Conservation (phyloP, 2,888 invertebrate genomes). For the Harpagoxenus sublaevis region DNA sequence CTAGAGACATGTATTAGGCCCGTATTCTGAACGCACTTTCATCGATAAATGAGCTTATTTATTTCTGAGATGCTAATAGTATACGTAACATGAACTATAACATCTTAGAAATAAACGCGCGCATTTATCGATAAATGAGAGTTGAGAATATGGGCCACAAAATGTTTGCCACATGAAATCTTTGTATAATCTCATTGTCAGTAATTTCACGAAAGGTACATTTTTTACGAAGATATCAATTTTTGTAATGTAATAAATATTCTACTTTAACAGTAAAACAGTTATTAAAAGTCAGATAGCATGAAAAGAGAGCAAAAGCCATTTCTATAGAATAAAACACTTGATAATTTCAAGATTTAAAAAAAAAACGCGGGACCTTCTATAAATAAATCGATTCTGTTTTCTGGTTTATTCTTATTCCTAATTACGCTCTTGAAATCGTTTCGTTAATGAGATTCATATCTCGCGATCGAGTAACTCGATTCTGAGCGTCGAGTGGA, state of each 20-base stretch:
- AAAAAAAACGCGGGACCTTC: neutral
- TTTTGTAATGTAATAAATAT: neutral
- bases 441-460: neutral
- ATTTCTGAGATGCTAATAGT: too few relatives aligned
- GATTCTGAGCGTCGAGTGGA: neutral
- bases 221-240: neutral
- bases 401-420: neutral
- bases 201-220: neutral
- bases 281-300: neutral
- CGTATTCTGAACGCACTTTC: too few relatives aligned
- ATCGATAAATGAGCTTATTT: too few relatives aligned
- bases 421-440: neutral
- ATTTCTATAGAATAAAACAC: neutral
- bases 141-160: too few relatives aligned
- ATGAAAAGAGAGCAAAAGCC: neutral
- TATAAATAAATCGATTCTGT: neutral
- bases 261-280: neutral
- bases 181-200: neutral
- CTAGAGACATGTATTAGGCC: neutral
- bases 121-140: too few relatives aligned
- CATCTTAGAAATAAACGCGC: too few relatives aligned
- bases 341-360: neutral
- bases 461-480: constrained; percentile 3
- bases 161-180: neutral
- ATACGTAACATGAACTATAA: too few relatives aligned